Conservation (phyloP, 2,113 vertebrate species). For the Eubucco bourcierii region DNA sequence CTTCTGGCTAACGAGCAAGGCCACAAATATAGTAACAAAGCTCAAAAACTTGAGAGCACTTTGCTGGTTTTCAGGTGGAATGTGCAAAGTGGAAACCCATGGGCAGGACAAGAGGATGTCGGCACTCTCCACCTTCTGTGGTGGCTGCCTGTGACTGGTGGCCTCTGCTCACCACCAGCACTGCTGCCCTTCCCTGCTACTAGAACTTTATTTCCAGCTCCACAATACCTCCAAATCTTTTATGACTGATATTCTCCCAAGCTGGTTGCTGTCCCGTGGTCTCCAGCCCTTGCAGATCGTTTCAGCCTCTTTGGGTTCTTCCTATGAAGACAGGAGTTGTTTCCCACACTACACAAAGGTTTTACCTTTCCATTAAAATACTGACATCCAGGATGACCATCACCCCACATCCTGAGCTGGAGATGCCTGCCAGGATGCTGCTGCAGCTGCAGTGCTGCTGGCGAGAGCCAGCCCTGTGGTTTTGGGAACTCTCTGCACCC, state of each 20-base stretch:
- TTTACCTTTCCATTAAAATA: background rate
- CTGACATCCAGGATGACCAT: background rate
- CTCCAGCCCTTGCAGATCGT: background rate
- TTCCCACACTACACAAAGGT: background rate
- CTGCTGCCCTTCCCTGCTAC: background rate
- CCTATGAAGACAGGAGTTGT: background rate
- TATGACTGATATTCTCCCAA: background rate
- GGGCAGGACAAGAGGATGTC: background rate
- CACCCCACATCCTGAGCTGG: background rate
- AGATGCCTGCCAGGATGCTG: background rate
- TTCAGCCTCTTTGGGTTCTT: background rate
- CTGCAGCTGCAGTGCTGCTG: background rate
- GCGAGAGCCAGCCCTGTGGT: background rate
- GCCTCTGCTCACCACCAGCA: background rate
- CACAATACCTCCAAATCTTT: background rate
- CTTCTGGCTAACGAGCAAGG: background rate
- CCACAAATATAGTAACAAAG: background rate
- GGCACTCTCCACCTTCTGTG: background rate
- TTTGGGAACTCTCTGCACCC: background rate
- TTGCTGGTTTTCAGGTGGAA: background rate
- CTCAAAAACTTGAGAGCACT: background rate
- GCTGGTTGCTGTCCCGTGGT: background rate
- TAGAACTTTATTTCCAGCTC: background rate
- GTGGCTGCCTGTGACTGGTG: background rate
- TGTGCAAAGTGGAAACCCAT: background rate